A percentile compares a stretch with the other conserved stretches of the same genome.
Conservation (phyloP, 2,797 vertebrate genomes). For the Microchirus variegatus region DNA sequence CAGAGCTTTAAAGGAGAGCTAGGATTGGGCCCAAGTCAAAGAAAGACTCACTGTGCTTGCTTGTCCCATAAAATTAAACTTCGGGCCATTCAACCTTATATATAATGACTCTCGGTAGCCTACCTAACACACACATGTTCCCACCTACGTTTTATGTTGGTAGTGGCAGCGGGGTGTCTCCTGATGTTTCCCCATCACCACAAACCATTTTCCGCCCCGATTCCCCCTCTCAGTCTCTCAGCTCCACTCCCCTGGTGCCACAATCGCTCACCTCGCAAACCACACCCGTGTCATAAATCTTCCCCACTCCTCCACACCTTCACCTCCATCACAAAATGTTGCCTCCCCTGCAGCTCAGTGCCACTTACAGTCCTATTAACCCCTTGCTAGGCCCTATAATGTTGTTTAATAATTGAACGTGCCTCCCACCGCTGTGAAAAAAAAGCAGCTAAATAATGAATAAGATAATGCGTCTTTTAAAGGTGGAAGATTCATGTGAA, state of each 20-base stretch:
- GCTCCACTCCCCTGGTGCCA: conserved; percentile 53
- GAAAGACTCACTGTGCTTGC: background rate
- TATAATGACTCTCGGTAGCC: conserved; percentile 23
- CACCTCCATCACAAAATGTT: conserved; percentile 46
- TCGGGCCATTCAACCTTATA: conserved; percentile 17
- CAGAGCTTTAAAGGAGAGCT: too few species aligned
- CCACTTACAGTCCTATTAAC: conserved; percentile 81
- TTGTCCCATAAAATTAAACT: conserved; percentile 24
- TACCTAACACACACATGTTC: conserved; percentile 20
- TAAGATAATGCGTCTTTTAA: conserved; percentile 72
- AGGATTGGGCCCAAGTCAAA: background rate
- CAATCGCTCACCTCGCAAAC: conserved; percentile 65
- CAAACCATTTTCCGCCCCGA: conserved; percentile 33
- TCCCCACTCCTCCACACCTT: conserved; percentile 41
- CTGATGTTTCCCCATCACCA: conserved; percentile 41
- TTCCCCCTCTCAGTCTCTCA: conserved; percentile 43
- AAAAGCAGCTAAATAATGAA: conserved; percentile 83
- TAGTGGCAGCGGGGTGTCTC: conserved; percentile 14
- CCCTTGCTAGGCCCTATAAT: conserved; percentile 80
- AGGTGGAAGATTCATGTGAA: conserved; percentile 79
- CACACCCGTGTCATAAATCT: conserved; percentile 75
- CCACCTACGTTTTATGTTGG: conserved; percentile 9
- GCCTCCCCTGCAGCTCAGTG: conserved; percentile 60
- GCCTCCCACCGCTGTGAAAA: conserved; percentile 70
- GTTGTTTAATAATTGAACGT: conserved; percentile 84